Percentiles rank a stretch among this genome's conserved stretches.
phyloP scores from a whole-genome alignment of 2,797 vertebrate species.

The Morelia viridis region DNA sequence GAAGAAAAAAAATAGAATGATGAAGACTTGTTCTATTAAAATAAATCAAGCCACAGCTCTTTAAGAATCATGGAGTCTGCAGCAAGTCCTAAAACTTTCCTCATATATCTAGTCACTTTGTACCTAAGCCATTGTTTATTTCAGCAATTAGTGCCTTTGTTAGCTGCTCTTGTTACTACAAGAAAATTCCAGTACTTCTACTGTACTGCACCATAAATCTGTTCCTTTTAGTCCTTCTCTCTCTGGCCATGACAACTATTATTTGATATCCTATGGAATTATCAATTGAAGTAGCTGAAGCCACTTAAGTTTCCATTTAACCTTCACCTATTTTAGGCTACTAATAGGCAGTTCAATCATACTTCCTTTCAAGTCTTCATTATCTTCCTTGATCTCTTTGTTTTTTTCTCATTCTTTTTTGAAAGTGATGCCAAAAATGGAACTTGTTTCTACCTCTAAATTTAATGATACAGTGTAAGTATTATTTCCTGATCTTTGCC shows the following conservation, averaged over 20 bases:
- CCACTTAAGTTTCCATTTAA: not conserved
- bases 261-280: constrained; percentile 3
- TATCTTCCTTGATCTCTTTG: not conserved
- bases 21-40: not conserved
- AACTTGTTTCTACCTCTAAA: not conserved
- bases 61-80: not conserved
- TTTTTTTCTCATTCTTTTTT: not conserved
- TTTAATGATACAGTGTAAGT: not conserved
- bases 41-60: not conserved
- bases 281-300: constrained; percentile 9
- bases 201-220: not conserved
- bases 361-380: not conserved
- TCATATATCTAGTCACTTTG: not conserved
- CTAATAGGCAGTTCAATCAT: not conserved
- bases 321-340: not conserved
- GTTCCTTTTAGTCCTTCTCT: not conserved
- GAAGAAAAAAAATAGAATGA: not conserved
- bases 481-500: not conserved
- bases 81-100: not conserved
- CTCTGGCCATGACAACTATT: not conserved
- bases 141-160: not conserved
- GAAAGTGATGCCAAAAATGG: not conserved
- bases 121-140: not conserved
- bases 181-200: not conserved
- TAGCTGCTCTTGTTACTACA: not conserved